phyloP scores from a whole-genome alignment of 2,888 invertebrate species.

The Euplagia quadripunctaria region DNA sequence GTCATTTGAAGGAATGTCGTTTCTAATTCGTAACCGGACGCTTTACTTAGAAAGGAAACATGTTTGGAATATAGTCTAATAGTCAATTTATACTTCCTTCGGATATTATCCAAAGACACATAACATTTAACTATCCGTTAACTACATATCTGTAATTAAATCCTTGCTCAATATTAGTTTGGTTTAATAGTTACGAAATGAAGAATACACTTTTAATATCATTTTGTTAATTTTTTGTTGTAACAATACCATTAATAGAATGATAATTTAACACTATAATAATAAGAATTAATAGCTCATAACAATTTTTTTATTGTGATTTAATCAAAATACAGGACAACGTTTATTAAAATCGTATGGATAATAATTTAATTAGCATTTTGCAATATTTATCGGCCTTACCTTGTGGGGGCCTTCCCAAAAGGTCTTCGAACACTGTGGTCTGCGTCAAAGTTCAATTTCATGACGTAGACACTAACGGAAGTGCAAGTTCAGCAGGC shows the following conservation, averaged over 20 bases:
- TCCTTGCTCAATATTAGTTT: neutral
- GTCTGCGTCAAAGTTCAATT: neutral
- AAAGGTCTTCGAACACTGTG: neutral
- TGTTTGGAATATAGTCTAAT: conserved; percentile 28
- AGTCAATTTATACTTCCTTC: conserved; percentile 42
- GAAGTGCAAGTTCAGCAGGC: neutral
- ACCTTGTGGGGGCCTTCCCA: too few species aligned
- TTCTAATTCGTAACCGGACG: conserved; percentile 38
- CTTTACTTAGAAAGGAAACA: conserved; percentile 48
- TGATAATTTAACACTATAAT: neutral
- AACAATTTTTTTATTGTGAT: neutral
- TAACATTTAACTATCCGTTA: neutral
- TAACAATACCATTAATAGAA: neutral
- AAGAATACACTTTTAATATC: neutral
- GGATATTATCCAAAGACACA: conserved; percentile 16
- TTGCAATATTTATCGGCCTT: neutral
- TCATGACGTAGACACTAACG: neutral
- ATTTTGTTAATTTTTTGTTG: neutral
- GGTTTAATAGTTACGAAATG: neutral
- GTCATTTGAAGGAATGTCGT: conserved; percentile 58
- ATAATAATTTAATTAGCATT: neutral
- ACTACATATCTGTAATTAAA: neutral
- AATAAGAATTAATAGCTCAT: neutral
- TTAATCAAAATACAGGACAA: neutral
- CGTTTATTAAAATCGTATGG: neutral